A percentile compares a stretch with the other conserved stretches of the same genome.
Conservation (phyloP, 2,888 invertebrate species). For the Exocentrus adspersus region DNA sequence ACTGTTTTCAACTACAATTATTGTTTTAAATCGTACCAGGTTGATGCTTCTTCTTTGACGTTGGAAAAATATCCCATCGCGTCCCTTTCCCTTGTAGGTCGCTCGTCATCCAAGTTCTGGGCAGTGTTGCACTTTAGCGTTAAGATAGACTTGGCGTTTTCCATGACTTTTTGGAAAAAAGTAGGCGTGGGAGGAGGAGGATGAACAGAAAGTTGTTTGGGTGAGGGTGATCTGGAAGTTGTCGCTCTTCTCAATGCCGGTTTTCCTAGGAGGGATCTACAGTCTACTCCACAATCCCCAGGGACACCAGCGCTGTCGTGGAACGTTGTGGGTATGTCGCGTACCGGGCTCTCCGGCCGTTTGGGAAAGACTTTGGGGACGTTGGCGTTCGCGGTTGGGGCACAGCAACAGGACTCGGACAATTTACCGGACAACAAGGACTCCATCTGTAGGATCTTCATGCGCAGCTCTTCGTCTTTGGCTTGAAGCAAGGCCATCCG, state of each 20-base stretch:
- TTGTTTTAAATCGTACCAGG: not conserved
- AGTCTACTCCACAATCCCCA: no score
- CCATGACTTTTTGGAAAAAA: conserved; percentile 50
- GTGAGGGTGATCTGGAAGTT: not conserved
- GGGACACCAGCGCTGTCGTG: no score
- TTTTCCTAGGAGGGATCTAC: not conserved
- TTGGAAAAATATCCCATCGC: not conserved
- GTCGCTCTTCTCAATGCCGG: not conserved
- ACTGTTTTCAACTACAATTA: no score
- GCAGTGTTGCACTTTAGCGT: conserved; percentile 35
- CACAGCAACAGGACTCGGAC: conserved; percentile 7
- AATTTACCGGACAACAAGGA: conserved; percentile 17
- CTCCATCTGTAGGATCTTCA: conserved; percentile 36
- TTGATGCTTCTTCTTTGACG: not conserved
- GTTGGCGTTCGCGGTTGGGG: not conserved
- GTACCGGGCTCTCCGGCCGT: conserved; percentile 19
- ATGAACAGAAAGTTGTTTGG: not conserved
- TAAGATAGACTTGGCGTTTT: conserved; percentile 50
- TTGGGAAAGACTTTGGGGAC: conserved; percentile 29
- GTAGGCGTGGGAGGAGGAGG: conserved; percentile 25
- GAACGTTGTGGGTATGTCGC: conserved; percentile 16
- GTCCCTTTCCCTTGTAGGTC: conserved; percentile 41
- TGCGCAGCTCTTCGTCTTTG: conserved; percentile 33
- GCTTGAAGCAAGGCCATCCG: conserved; percentile 30
- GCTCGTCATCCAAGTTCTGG: conserved; percentile 34